Conservation (phyloP, 1,140 invertebrate species). For the Glossosoma conforme region DNA sequence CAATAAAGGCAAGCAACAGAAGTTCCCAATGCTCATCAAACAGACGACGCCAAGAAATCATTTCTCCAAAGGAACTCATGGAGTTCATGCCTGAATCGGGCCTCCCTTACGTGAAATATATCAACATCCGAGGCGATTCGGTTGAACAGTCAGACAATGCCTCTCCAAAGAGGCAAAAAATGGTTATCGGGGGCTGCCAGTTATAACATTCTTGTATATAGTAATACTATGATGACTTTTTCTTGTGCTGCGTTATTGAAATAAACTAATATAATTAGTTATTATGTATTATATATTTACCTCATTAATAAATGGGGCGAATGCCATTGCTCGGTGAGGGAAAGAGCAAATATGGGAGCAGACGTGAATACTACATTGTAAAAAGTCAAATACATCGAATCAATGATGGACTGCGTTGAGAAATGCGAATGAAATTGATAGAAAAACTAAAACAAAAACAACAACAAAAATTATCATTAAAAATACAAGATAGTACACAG, state of each 20-base stretch:
- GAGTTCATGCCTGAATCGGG: too few relatives aligned
- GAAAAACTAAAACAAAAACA: constrained; percentile 52
- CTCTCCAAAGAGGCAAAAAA: too few relatives aligned
- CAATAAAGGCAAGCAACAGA: too few relatives aligned
- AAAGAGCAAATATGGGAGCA: constrained; percentile 63
- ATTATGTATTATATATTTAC: constrained; percentile 41
- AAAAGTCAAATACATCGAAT: constrained; percentile 66
- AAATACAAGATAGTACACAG: too few relatives aligned
- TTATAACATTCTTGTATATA: constrained; percentile 2
- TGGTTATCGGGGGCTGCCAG: too few relatives aligned
- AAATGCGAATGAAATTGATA: constrained; percentile 57
- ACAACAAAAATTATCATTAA: constrained; percentile 28
- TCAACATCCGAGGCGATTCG: too few relatives aligned
- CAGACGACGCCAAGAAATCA: too few relatives aligned
- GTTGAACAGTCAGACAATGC: too few relatives aligned
- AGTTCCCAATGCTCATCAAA: too few relatives aligned
- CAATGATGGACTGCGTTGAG: constrained; percentile 62
- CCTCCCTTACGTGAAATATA: too few relatives aligned
- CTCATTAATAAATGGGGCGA: constrained; percentile 54
- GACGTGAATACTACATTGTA: constrained; percentile 74
- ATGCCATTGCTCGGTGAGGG: constrained; percentile 67
- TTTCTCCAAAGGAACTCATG: too few relatives aligned
- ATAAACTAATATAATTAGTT: background rate
- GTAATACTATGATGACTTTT: constrained; percentile 12
- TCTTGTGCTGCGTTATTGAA: background rate